Conservation (phyloP, 2,888 invertebrate species). For the Sipunculus nudus region DNA sequence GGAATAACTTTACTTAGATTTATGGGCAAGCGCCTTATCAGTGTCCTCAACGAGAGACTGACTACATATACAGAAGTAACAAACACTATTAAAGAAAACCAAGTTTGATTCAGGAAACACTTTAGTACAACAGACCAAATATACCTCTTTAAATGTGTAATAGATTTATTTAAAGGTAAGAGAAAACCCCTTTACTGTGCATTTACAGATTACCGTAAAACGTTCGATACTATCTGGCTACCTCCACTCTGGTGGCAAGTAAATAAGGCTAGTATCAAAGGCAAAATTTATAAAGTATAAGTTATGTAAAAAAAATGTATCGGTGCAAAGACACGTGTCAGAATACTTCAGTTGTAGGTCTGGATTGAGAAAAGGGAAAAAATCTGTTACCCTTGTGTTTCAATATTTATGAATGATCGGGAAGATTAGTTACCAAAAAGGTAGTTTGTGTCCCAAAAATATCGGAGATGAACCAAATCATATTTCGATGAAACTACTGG, state of each 20-base stretch:
- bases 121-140: slow-evolving; percentile 1
- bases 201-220: not conserved
- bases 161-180: not conserved
- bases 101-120: slow-evolving; percentile 3
- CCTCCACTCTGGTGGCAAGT: slow-evolving; percentile 3
- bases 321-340: not conserved
- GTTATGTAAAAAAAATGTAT: not conserved
- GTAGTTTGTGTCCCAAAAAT: not conserved
- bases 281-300: not conserved
- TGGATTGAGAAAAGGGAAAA: slow-evolving; percentile 3
- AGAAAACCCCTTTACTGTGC: not conserved
- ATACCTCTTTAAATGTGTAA: not conserved
- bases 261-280: not conserved
- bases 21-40: not conserved
- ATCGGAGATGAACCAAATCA: not conserved
- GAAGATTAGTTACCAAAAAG: not conserved
- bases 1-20: slow-evolving; percentile 6
- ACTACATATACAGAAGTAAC: not conserved
- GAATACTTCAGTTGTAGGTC: not conserved
- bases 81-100: slow-evolving; percentile 1
- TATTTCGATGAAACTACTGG: not conserved
- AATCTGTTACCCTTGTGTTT: slow-evolving; percentile 4
- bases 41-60: slow-evolving; percentile 1
- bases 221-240: slow-evolving; percentile 1
- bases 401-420: slow-evolving; percentile 6